phyloP scores from a whole-genome alignment of 2,113 vertebrate species.

The Coptodon rendalli region DNA sequence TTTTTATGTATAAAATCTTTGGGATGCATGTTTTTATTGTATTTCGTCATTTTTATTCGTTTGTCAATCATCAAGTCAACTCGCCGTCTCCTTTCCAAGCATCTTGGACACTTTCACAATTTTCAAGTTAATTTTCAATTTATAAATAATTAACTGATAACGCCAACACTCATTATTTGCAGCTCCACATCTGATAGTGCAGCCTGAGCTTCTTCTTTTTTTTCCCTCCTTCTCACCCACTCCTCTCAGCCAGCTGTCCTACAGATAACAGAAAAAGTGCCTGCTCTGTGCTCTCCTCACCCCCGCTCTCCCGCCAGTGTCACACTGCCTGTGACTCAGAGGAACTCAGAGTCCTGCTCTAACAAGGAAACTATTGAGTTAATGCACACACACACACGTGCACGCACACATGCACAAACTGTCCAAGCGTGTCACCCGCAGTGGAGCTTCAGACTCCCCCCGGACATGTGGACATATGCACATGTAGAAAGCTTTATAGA shows the following conservation, averaged over 20 bases:
- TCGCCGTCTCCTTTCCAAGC: background rate
- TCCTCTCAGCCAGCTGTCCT: slow-evolving; percentile 49
- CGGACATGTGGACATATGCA: slow-evolving; percentile 3
- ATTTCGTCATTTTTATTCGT: background rate
- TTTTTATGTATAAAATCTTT: background rate
- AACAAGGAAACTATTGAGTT: background rate
- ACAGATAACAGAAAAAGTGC: background rate
- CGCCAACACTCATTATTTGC: background rate
- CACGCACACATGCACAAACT: background rate
- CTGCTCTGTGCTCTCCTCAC: slow-evolving; percentile 14
- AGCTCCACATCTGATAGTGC: background rate
- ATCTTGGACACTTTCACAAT: background rate
- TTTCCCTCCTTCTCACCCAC: slow-evolving; percentile 13
- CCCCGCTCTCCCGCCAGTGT: background rate
- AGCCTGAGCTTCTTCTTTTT: slow-evolving; percentile 1
- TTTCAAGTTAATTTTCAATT: background rate
- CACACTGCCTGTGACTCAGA: slow-evolving; percentile 44
- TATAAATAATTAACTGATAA: background rate
- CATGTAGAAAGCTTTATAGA: background rate
- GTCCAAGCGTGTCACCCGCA: slow-evolving; percentile 4
- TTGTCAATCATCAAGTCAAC: background rate
- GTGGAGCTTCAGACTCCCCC: background rate
- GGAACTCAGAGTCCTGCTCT: slow-evolving; percentile 23
- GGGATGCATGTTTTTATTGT: background rate
- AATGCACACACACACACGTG: background rate